Conservation (phyloP, 2,888 invertebrate genomes). For the Erebia palarica region DNA sequence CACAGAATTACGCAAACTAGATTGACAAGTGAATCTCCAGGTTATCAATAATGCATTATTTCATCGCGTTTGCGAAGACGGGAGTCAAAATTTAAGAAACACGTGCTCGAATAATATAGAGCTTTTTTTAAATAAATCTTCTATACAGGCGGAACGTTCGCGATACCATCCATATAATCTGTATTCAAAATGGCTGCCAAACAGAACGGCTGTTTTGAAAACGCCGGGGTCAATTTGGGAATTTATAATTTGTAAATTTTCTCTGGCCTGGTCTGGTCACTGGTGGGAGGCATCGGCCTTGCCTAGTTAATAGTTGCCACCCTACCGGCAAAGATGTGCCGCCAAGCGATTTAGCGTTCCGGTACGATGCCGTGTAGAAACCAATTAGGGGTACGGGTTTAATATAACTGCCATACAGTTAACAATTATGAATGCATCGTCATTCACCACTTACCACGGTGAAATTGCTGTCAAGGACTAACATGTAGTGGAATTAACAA, state of each 20-base stretch:
- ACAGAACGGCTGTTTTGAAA: too few species aligned
- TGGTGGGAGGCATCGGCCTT: too few species aligned
- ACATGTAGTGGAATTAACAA: background rate
- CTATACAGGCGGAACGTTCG: too few species aligned
- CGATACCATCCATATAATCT: too few species aligned
- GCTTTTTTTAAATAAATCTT: too few species aligned
- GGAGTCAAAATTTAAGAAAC: background rate
- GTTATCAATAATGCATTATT: conserved; percentile 3
- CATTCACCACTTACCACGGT: background rate
- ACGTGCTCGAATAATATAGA: background rate
- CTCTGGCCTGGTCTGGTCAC: too few species aligned
- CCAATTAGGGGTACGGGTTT: background rate
- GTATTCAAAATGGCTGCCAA: too few species aligned
- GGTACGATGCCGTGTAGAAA: conserved; percentile 1
- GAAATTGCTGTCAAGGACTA: background rate
- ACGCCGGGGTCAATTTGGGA: too few species aligned
- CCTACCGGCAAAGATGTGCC: background rate
- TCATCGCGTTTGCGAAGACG: background rate
- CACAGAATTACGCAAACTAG: background rate
- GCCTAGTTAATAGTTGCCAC: too few species aligned
- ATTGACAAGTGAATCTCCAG: conserved; percentile 12
- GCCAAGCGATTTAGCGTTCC: background rate
- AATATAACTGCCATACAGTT: background rate
- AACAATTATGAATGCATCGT: background rate
- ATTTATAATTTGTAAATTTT: too few species aligned